These are phyloP conservation scores for Pholis gunnellus DNA, from an alignment of 2,113 vertebrate species.

Conservation along the genomic window DNA sequence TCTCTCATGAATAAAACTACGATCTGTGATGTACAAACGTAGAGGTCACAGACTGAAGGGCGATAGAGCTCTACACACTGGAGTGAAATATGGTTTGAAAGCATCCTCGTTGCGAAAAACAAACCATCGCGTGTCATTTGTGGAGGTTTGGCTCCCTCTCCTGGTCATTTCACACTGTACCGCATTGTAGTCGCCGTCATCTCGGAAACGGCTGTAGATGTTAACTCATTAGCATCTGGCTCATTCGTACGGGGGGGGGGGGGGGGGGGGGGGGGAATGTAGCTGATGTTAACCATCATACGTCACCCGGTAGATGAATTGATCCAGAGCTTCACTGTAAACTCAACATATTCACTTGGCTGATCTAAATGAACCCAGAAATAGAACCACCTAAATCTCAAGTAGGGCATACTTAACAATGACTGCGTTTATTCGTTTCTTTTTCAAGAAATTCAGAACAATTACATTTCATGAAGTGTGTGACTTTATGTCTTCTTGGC, in stretches of 20 bases:
- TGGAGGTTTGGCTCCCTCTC: constrained; percentile 66
- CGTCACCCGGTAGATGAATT: neutral
- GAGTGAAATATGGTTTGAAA: constrained; percentile 48
- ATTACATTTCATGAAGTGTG: neutral
- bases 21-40: constrained; percentile 18
- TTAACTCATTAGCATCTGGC: neutral
- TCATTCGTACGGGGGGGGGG: neutral
- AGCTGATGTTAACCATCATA: neutral
- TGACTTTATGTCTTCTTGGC: neutral
- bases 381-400: neutral
- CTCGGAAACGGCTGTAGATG: neutral
- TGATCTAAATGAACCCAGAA: neutral
- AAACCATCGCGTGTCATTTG: neutral
- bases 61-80: constrained; percentile 7
- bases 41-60: constrained; percentile 60
- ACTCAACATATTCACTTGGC: neutral
- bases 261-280: too few relatives aligned
- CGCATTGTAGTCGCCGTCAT: too few relatives aligned
- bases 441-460: neutral
- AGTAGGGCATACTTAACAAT: neutral
- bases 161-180: constrained; percentile 36
- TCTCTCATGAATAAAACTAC: neutral
- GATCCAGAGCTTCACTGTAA: neutral
- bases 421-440: neutral
- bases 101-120: constrained; percentile 51